These are phyloP conservation scores for Myotis myotis DNA, from an alignment of 2,797 vertebrate genomes.

Conservation along the genomic window DNA sequence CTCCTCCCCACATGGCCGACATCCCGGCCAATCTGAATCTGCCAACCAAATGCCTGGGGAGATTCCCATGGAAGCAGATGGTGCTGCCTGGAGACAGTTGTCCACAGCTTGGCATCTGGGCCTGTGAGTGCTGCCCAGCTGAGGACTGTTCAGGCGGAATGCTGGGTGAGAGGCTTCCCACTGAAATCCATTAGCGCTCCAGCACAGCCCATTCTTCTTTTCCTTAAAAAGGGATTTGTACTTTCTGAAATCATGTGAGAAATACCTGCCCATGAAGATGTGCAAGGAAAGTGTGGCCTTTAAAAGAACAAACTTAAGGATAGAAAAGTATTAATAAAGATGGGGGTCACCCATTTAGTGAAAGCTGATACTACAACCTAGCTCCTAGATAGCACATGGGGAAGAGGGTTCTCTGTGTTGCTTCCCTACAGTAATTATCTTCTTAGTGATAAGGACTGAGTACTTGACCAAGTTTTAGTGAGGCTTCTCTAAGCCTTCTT, in stretches of 20 bases:
- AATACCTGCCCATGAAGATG: slow-evolving; percentile 23
- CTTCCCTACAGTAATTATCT: neutral
- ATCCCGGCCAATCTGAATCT: slow-evolving; percentile 58
- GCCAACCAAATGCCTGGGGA: slow-evolving; percentile 64
- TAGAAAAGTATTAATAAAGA: neutral
- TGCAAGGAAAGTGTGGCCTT: neutral
- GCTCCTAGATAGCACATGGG: neutral
- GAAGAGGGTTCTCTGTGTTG: neutral
- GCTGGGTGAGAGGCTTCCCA: slow-evolving; percentile 22
- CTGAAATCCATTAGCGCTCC: slow-evolving; percentile 58
- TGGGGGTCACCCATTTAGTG: neutral
- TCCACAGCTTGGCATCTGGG: slow-evolving; percentile 71
- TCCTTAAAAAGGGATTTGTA: slow-evolving; percentile 13
- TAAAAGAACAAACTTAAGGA: neutral
- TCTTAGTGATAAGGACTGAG: neutral
- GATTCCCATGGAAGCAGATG: slow-evolving; percentile 74
- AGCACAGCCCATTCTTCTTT: slow-evolving; percentile 24
- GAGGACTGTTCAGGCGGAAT: slow-evolving; percentile 60
- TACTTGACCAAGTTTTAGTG: neutral
- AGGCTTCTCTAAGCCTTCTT: neutral
- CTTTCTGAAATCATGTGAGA: slow-evolving; percentile 32
- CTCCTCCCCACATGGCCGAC: slow-evolving; percentile 7
- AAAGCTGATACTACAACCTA: neutral
- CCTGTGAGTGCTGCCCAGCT: slow-evolving; percentile 44
- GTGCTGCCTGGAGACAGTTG: slow-evolving; percentile 64